Conservation (phyloP, 2,797 vertebrate genomes). For the Saxicola maurus region DNA sequence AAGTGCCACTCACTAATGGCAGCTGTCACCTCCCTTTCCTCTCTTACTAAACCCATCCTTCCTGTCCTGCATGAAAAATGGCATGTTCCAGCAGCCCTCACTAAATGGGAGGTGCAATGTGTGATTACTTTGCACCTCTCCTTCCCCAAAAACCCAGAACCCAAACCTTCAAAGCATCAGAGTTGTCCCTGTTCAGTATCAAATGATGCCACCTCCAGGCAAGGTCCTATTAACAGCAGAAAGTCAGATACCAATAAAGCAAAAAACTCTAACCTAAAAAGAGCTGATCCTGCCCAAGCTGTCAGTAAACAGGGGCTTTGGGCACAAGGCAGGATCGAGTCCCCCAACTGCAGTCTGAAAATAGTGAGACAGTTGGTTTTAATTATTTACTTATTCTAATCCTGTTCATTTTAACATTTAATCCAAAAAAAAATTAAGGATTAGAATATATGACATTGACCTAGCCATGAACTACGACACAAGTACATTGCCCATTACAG, state of each 20-base stretch:
- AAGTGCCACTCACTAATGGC: background rate
- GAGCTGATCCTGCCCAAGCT: background rate
- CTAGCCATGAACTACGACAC: background rate
- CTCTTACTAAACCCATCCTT: background rate
- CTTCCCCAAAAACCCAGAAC: background rate
- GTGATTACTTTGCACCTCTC: background rate
- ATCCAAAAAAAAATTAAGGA: background rate
- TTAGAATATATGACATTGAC: constrained; percentile 15
- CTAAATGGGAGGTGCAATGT: background rate
- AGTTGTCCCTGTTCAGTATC: background rate
- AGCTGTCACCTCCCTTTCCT: background rate
- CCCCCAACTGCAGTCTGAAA: background rate
- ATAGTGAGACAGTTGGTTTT: background rate
- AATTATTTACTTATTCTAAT: background rate
- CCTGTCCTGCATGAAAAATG: background rate
- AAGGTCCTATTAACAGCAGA: background rate
- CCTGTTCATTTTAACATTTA: background rate
- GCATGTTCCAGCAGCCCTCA: background rate
- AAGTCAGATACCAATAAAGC: background rate
- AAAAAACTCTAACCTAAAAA: background rate
- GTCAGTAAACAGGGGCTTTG: background rate
- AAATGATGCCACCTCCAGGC: background rate
- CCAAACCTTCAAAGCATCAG: background rate
- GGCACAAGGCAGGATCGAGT: background rate
- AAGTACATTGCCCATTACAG: background rate